phyloP scores from a whole-genome alignment of 2,888 invertebrate species.

The Eupeodes luniger region DNA sequence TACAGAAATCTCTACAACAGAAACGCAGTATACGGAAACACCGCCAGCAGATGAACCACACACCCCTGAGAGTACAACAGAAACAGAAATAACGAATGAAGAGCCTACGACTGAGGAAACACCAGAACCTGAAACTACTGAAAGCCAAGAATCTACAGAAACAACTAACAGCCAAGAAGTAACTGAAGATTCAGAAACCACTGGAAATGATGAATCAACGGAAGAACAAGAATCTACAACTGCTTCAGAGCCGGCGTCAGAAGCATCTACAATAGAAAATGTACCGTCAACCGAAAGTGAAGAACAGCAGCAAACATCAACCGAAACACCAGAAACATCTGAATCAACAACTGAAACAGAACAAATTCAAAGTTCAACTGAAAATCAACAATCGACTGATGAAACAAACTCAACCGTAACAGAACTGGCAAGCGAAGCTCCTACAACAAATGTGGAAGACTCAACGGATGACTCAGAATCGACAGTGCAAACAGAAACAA shows the following conservation, averaged over 20 bases:
- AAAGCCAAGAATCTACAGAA: neutral
- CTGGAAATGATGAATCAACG: neutral
- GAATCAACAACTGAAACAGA: neutral
- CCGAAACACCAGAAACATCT: neutral
- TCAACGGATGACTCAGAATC: neutral
- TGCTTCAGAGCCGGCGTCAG: neutral
- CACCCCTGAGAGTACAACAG: neutral
- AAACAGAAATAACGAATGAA: neutral
- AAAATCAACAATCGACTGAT: neutral
- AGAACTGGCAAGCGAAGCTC: too few relatives aligned
- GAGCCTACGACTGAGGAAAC: neutral
- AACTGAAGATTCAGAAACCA: neutral
- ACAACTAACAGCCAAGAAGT: neutral
- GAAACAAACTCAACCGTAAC: neutral
- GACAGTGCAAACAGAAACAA: neutral
- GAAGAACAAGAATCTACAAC: neutral
- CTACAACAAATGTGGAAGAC: neutral
- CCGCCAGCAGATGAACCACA: neutral
- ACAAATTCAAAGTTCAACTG: neutral
- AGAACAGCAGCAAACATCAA: neutral
- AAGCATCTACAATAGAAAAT: neutral
- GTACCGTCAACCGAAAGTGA: neutral
- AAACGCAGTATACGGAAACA: neutral
- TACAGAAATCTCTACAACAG: conserved; percentile 1
- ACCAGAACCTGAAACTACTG: neutral